phyloP scores from a whole-genome alignment of 2,888 invertebrate genomes.

The Pseudococcus viburni region DNA sequence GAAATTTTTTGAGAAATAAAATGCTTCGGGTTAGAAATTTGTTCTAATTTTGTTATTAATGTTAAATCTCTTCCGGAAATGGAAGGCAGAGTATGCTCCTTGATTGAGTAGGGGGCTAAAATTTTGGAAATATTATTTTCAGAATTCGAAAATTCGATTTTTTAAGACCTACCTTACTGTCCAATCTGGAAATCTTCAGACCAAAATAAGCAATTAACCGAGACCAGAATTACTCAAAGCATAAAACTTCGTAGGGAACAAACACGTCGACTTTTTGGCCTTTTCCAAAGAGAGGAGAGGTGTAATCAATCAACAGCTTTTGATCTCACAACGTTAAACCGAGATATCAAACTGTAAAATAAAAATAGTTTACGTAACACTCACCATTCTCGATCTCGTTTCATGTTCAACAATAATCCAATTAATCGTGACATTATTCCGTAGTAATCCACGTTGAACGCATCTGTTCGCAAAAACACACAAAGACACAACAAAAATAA shows the following conservation, averaged over 20 bases:
- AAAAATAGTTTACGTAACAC: background rate
- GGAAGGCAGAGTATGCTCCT: too few species aligned
- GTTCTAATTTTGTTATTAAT: too few species aligned
- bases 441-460: background rate
- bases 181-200: too few species aligned
- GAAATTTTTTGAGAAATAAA: too few species aligned
- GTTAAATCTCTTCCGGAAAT: too few species aligned
- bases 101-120: too few species aligned
- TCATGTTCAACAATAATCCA: slow-evolving; percentile 25
- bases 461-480: slow-evolving; percentile 1
- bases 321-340: background rate
- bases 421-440: slow-evolving; percentile 22
- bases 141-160: too few species aligned
- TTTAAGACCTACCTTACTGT: too few species aligned
- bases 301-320: background rate
- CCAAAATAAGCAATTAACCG: too few species aligned
- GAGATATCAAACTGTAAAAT: background rate
- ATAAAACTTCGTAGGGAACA: background rate
- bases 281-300: background rate
- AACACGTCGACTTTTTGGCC: background rate
- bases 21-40: too few species aligned
- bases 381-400: slow-evolving; percentile 12
- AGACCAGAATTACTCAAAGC: background rate
- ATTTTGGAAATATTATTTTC: too few species aligned
- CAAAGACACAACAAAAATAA: background rate